Conservation (phyloP, 2,888 invertebrate species). For the Trisateles emortualis region DNA sequence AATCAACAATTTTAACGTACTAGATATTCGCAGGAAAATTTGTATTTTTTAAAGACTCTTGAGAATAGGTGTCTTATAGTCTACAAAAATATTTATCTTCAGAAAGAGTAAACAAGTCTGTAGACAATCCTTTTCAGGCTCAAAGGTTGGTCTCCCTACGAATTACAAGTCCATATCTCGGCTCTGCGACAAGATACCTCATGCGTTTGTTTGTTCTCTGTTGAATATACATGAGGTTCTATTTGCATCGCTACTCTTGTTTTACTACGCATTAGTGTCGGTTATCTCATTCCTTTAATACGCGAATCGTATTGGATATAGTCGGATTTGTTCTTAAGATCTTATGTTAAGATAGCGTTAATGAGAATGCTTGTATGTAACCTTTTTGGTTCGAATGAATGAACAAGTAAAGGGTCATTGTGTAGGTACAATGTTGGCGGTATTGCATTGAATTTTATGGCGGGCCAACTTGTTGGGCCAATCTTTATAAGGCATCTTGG, state of each 20-base stretch:
- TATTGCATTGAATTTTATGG: neutral
- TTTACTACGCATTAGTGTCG: constrained; percentile 60
- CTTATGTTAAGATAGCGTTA: constrained; percentile 13
- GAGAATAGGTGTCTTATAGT: too few species aligned
- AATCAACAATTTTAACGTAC: too few species aligned
- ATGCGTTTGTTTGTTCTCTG: constrained; percentile 61
- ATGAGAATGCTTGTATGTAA: constrained; percentile 12
- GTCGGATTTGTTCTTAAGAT: constrained; percentile 23
- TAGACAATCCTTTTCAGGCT: neutral
- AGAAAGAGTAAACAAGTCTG: neutral
- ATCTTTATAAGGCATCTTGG: too few species aligned
- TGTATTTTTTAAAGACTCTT: too few species aligned
- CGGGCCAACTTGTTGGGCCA: too few species aligned
- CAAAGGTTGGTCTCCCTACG: constrained; percentile 26
- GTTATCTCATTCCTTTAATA: constrained; percentile 55
- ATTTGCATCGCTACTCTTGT: constrained; percentile 61
- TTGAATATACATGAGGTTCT: constrained; percentile 79
- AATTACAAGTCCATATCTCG: constrained; percentile 51
- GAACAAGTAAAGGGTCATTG: neutral
- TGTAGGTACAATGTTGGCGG: neutral
- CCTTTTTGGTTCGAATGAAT: neutral
- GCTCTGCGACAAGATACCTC: constrained; percentile 56
- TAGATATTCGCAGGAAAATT: too few species aligned
- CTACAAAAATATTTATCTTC: too few species aligned
- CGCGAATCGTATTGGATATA: constrained; percentile 37